Percentiles rank a stretch among this genome's conserved stretches.
phyloP scores from a whole-genome alignment of 2,888 invertebrate species.

The Standfussiana lucernea region DNA sequence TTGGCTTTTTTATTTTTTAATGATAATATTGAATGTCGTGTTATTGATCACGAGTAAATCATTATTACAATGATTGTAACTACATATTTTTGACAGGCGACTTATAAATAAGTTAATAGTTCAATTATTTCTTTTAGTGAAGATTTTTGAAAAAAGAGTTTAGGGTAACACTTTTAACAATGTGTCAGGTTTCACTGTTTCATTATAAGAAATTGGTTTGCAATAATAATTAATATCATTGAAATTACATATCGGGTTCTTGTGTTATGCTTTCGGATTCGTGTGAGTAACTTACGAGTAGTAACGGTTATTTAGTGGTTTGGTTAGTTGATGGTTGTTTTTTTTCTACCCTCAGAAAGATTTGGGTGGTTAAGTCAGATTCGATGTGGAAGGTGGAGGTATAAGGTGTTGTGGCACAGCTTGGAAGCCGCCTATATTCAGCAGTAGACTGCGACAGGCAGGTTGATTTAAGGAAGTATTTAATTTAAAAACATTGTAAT shows the following conservation, averaged over 20 bases:
- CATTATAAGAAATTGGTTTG: not conserved
- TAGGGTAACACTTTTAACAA: not conserved
- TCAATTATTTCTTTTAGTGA: not conserved
- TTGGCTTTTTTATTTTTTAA: not conserved
- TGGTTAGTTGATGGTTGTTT: not conserved
- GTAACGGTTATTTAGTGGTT: not conserved
- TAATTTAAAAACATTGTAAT: not conserved
- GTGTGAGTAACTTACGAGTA: not conserved
- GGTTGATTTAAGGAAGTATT: not conserved
- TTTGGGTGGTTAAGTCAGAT: not conserved
- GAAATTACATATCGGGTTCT: not conserved
- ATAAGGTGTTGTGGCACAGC: not conserved
- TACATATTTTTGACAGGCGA: not conserved
- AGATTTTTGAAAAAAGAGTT: not conserved
- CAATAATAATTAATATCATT: not conserved
- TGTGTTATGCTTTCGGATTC: not conserved
- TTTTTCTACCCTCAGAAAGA: too few relatives aligned
- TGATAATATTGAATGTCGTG: not conserved
- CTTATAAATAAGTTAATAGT: too few relatives aligned
- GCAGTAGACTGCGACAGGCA: not conserved
- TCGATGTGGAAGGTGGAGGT: not conserved
- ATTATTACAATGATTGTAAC: not conserved
- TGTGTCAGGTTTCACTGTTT: not conserved
- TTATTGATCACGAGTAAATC: not conserved
- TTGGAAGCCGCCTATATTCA: not conserved